Evolutionary conservation across 1,140 invertebrate species (phyloP).

Genomic region (Agraylea sexmaculata): DNA sequence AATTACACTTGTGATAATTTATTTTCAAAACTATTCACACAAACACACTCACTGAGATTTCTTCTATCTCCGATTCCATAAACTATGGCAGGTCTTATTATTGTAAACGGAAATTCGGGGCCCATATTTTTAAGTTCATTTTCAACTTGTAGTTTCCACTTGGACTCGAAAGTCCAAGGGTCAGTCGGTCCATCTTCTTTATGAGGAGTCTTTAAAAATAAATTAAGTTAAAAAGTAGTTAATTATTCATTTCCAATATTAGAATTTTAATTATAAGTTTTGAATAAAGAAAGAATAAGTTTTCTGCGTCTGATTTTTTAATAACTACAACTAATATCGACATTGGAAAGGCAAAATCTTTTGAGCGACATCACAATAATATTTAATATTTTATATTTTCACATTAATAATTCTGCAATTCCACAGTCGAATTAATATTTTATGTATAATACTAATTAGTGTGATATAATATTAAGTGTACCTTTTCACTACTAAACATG

Average conservation of each 20-base stretch:
- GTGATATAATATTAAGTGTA: conserved; percentile 26
- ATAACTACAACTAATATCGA: no score
- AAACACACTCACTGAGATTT: conserved; percentile 59
- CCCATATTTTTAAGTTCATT: conserved; percentile 51
- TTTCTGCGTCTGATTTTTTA: no score
- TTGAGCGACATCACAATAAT: no score
- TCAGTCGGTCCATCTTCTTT: conserved; percentile 64
- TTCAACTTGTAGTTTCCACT: conserved; percentile 76
- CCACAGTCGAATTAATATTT: no score
- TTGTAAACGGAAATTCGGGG: conserved; percentile 59
- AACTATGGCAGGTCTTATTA: conserved; percentile 73
- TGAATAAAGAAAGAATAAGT: no score
- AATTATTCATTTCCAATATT: no score
- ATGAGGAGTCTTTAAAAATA: conserved; percentile 45
- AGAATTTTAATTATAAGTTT: no score
- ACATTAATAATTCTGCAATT: no score
- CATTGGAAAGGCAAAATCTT: no score
- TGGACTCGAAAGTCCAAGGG: conserved; percentile 73
- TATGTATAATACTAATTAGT: no score
- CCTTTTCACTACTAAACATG: conserved; percentile 70
- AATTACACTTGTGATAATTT: conserved; percentile 11
- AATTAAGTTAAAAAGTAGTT: no score
- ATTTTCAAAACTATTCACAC: conserved; percentile 1
- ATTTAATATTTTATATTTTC: no score
- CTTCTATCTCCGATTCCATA: conserved; percentile 75